Percentiles rank a stretch among this genome's conserved stretches.
These are phyloP conservation scores for Standfussiana lucernea DNA, from an alignment of 2,888 invertebrate species.

Conservation along the genomic window DNA sequence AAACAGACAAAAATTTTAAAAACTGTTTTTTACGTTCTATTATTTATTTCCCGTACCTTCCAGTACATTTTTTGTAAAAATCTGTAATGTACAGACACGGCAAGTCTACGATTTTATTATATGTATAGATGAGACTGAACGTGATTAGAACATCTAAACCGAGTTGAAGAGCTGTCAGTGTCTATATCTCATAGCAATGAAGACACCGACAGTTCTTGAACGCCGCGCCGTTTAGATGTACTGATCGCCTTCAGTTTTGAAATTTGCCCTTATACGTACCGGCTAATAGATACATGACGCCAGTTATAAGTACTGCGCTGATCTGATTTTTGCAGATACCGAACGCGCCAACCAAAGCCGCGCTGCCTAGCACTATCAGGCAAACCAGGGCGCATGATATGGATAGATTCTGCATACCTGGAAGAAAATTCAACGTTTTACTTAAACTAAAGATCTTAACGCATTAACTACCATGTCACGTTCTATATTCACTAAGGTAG, in stretches of 20 bases:
- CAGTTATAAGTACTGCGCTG: constrained; percentile 97
- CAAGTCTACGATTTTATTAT: no score
- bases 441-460: neutral
- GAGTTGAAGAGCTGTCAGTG: neutral
- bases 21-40: no score
- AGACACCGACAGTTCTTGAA: neutral
- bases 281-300: constrained; percentile 98
- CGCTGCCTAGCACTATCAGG: constrained; percentile 96
- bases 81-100: no score
- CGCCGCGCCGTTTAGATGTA: neutral
- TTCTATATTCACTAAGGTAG: no score
- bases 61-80: no score
- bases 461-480: no score
- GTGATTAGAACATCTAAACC: neutral
- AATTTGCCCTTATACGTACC: constrained; percentile 90
- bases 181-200: neutral
- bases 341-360: constrained; percentile 96
- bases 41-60: no score
- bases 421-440: constrained; percentile 39
- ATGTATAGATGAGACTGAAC: constrained; percentile 8
- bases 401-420: constrained; percentile 98
- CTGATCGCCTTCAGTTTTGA: neutral
- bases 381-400: constrained; percentile 98
- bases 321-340: constrained; percentile 97
- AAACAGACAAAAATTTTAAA: no score